Conservation (phyloP, 2,888 invertebrate species). For the Strigamia transsilvanica region DNA sequence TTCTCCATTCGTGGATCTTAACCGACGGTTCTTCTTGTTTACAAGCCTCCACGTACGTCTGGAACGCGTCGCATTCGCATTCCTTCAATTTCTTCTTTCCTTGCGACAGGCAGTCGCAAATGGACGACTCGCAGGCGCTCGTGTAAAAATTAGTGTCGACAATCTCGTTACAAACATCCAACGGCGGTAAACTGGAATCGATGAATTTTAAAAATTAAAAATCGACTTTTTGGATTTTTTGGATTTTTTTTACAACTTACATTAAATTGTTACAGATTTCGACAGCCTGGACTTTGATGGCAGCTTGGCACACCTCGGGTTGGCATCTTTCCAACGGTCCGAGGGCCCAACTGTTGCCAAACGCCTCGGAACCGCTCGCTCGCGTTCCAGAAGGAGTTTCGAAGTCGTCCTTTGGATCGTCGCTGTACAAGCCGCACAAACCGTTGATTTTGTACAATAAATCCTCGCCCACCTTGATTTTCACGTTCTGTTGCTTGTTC, state of each 20-base stretch:
- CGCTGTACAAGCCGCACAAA: conserved; percentile 81
- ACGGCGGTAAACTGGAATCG: conserved; percentile 70
- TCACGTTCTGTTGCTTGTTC: conserved; percentile 72
- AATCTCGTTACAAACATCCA: conserved; percentile 70
- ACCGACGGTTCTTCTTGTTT: conserved; percentile 71
- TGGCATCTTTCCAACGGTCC: conserved; percentile 67
- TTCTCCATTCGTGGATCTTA: conserved; percentile 69
- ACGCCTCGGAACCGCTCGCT: conserved; percentile 73
- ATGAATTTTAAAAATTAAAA: background rate
- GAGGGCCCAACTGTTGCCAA: conserved; percentile 77
- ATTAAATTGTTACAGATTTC: conserved; percentile 74
- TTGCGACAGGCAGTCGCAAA: conserved; percentile 75
- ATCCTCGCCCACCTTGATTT: conserved; percentile 73
- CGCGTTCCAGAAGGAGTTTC: conserved; percentile 74
- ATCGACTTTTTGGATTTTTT: background rate
- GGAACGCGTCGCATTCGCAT: conserved; percentile 77
- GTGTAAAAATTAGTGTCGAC: conserved; percentile 76
- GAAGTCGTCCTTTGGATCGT: conserved; percentile 73
- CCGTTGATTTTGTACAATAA: conserved; percentile 76
- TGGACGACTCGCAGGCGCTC: conserved; percentile 77
- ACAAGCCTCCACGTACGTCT: conserved; percentile 78
- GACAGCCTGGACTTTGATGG: conserved; percentile 73
- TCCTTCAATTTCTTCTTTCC: conserved; percentile 62
- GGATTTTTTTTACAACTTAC: conserved; percentile 65
- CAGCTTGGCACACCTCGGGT: conserved; percentile 68